Base-by-base conservation (phyloP, 2,888 invertebrate genomes). In the Protula sp. region DNA sequence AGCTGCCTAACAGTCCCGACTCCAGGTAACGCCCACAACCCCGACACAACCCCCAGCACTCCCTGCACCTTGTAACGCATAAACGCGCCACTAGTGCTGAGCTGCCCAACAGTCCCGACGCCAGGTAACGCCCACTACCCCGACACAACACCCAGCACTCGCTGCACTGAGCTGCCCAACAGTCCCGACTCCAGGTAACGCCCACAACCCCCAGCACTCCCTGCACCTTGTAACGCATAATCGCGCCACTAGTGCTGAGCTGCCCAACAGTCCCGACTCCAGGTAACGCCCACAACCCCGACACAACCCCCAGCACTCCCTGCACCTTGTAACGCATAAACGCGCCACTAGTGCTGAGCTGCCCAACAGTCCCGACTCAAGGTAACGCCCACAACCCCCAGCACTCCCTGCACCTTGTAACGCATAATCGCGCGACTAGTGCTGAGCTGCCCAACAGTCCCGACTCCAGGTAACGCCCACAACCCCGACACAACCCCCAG, bases 61-160 rank as follows among this genome's bases (percentile, higher is more conserved):
- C n/a, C n/a, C n/a, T n/a, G n/a, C n/a, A n/a, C n/a, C n/a, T n/a
- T n/a, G n/a, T n/a, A n/a, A n/a, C n/a, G n/a, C n/a, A 77, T 64
- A 74, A 75, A 58, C 61, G 72, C 3, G 75, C 77, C 2, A 67
- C 70, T 47, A 80, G 80, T 1, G 74, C 75, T 1, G 72, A 64
- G n/a, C n/a, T n/a, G n/a, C n/a, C n/a, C n/a, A n/a, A n/a, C 62
- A 66, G 64, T 47, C 75, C 76, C 14, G 72, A 74, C n/a, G n/a
- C n/a, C n/a, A n/a, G n/a, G n/a, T n/a, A 47, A 63, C 68, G 38
- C 27, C 55, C 28, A 26, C 4, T 3, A 26, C 3, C 73, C 73
- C 1, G 73, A 76, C 56, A 60, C 74, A 26, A 61, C 61, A 3
- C 62, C 59, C 1, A 48, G 63, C 24, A 48, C 31, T 2, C 55